Base-by-base conservation (phyloP, 1,140 invertebrate species). In the Trachymyrmex septentrionalis region DNA sequence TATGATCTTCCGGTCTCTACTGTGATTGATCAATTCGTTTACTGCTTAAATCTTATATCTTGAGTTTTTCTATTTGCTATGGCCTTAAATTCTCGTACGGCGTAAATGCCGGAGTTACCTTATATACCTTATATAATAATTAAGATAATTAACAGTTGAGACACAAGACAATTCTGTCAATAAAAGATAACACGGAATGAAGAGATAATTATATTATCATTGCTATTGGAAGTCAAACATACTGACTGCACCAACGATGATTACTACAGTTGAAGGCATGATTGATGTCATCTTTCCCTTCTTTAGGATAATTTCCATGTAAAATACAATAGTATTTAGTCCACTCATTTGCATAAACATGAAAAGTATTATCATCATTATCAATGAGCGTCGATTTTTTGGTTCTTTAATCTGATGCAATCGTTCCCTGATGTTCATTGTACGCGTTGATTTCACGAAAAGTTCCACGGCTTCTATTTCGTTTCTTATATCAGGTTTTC, bases 321-420 rank as follows among this genome's bases (percentile, higher is more conserved):
- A 98, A 44, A 97, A 97, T 88, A 97, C 96, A 24, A 98, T 95
- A 1, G 97, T 97, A 71, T 97, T 97, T n/a, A 97, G 96, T 1
- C 97, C 97, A 73, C 96, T 97, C 50, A 98, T 95, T 92, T 98
- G 97, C 93, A 98, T 97, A 30, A 97, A 97, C 6, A 97, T 95
- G 91, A 97, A 97, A 76, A 98, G 94, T 19, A 96, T 94, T 55
- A 97, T 91, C 34, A 96, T 95, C 57, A 98, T 96, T 9, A 96
- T 92, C 3, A 98, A 93, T 16, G 96, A 96, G 78, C 96, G 96
- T 66, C 96, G 95, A 92, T 97, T 97, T 16, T 91, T 78, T 5
- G 86, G 92, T 19, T 86, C 50, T 10, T 64, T 85, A 30, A 94
- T 63, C 16, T 92, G 88, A 0, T 77, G 0, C 61, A 88, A 38